Base-by-base conservation (phyloP, 2,888 invertebrate species). In the Hirtodrosophila trivittata region DNA sequence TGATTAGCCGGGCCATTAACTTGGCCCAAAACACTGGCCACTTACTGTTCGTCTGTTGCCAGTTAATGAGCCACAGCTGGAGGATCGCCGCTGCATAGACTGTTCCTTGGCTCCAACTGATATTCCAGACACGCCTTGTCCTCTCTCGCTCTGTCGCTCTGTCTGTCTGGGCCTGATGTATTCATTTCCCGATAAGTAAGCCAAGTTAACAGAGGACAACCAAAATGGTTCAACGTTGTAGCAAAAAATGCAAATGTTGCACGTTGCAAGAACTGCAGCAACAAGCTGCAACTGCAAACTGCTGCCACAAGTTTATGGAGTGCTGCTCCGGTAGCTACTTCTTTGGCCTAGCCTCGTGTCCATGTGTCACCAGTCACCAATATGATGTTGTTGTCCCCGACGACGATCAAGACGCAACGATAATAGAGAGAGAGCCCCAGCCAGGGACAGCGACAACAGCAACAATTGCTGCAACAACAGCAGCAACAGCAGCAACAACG, bases 311-410 rank as follows among this genome's bases (percentile, higher is more conserved):
- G 76, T 76, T 76, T 76, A 76, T 83, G 63, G 84, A 76, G 76
- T 76, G 76, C 50, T 39, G 51, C 50, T 52, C 55, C 82, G 18
- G 28, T 26, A 25, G 26, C 28, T 21, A 25, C 33, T 33, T 51
- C 52, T 65, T 21, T 21, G 18, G 49, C 56, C 64, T 16, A 49
- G 66, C 63, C 62, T 65, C 69, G 81, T 87, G 82, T 82, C 69
- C 76, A 83, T 86, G 87, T 83, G 87, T 83, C 82, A 82, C 62
- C 72, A 86, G 86, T 67, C 85, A 81, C 63, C 85, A 71, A 82
- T 75, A 85, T 85, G 77, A 83, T 78, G 87, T 71, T 68, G 68
- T 77, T 71, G 65, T 65, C 18, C 57, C 47, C 51, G 56, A 66
- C 55, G 69, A 56, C 67, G 78, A 81, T 86, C 83, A 59, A 68